Evolutionary conservation across 2,888 invertebrate genomes (phyloP), one percentile per base, ranked within the genome.

Genomic region (Sialis lutaria): DNA sequence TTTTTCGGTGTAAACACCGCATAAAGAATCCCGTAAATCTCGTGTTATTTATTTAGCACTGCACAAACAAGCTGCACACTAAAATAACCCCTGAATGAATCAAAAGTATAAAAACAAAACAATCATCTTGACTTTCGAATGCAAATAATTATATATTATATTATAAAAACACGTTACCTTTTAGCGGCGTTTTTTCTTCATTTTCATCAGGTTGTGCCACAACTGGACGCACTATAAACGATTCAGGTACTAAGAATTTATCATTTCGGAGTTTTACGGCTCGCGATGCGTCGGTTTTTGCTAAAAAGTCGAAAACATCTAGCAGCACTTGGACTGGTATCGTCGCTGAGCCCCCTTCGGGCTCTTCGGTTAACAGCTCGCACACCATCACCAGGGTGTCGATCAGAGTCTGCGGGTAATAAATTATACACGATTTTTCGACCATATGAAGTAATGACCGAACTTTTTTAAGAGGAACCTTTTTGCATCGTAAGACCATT

Each of bases 321-420:
- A 76, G 63, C 56, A 85, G 84, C 33, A 75, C 69, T 31, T 72
- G 65, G 4, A 77, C 63, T 0, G 82, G 74, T 40, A 90, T 78
- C 55, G 81, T 77, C 0, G 85, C 79, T 0, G 82, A 79, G 0
- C 86, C 87, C 1, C 89, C 89, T 49, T 88, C 88, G 0, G 87
- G 82, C 57, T 89, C 88, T 51, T 82, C 79, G 0, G 87, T 86
- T 45, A 88, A 66, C 0, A 86, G 72, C 59, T 89, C 86, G 60
- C 89, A 90, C 13, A 88, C 69, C 51, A 82, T 68, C 41, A 78
- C 76, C 84, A 89, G 84, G 1, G 87, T 82, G 57, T 82, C 77
- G 3, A 79, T 78, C 10, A 87, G 67, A 55, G 74, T 79, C 79
- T 86, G 63, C n/a, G n/a, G 4, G 22, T 2, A 22, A 22, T 22